Evolutionary conservation across 2,113 vertebrate genomes (phyloP).

Genomic region (Rhinolophus sinicus): DNA sequence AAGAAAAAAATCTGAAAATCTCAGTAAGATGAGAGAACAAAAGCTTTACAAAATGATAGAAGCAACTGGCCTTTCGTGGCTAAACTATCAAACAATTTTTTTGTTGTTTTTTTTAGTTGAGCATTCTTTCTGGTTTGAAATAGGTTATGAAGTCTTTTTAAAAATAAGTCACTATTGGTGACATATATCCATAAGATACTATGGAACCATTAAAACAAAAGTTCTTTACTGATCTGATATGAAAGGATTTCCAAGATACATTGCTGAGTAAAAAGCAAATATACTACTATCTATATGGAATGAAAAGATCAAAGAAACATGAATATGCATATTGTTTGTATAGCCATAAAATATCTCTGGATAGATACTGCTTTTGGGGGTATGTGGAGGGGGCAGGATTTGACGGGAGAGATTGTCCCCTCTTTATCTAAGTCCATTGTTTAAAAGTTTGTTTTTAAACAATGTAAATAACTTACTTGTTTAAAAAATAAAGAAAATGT

Average conservation of each 20-base stretch:
- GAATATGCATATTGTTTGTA: background rate
- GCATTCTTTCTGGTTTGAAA: slow-evolving; percentile 37
- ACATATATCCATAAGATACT: background rate
- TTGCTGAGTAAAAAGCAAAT: slow-evolving; percentile 15
- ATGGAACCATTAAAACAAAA: background rate
- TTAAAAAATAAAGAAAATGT: slow-evolving; percentile 30
- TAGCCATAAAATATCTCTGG: background rate
- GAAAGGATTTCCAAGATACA: slow-evolving; percentile 36
- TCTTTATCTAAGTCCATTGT: slow-evolving; percentile 21
- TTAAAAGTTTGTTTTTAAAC: slow-evolving; percentile 34
- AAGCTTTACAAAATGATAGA: background rate
- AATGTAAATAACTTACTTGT: slow-evolving; percentile 45
- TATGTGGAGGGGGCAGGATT: too few relatives aligned
- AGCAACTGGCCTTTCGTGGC: background rate
- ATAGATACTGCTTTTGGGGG: background rate
- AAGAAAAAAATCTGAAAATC: background rate
- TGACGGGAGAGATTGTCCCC: background rate
- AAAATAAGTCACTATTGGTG: background rate
- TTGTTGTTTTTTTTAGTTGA: background rate
- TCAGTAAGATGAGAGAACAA: slow-evolving; percentile 35
- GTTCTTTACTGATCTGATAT: background rate
- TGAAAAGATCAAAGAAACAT: slow-evolving; percentile 12
- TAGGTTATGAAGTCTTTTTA: slow-evolving; percentile 3
- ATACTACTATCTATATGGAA: background rate
- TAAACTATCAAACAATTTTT: slow-evolving; percentile 40